These are phyloP conservation scores for Apus apus DNA, from an alignment of 2,113 vertebrate genomes.

Conservation along the genomic window DNA sequence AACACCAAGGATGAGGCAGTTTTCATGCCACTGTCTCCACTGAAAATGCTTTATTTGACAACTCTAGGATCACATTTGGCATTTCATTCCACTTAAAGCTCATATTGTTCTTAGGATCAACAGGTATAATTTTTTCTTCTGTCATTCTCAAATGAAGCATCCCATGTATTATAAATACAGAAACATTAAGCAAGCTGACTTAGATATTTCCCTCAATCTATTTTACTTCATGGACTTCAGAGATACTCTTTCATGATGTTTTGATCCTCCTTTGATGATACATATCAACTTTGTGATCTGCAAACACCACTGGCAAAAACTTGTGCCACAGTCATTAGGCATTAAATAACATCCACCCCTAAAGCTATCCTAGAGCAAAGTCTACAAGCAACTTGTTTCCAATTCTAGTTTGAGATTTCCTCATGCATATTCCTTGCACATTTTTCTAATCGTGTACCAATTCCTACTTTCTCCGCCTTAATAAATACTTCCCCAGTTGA, in stretches of 20 bases:
- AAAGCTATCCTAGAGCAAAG: not conserved
- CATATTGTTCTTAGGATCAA: not conserved
- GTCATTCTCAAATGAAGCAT: not conserved
- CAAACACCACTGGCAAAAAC: not conserved
- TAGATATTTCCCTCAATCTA: not conserved
- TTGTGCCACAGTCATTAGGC: not conserved
- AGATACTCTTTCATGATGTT: not conserved
- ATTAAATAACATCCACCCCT: not conserved
- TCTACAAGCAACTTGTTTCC: not conserved
- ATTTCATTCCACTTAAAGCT: not conserved
- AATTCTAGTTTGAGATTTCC: not conserved
- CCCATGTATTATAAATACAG: not conserved
- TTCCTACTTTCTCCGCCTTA: not conserved
- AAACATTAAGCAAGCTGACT: not conserved
- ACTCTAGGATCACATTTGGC: not conserved
- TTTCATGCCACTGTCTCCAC: not conserved
- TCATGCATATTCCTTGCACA: not conserved
- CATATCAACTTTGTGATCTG: not conserved
- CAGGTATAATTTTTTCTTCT: not conserved
- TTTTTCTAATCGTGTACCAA: not conserved
- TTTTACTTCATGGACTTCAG: not conserved
- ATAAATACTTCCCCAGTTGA: not conserved
- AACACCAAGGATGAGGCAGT: not conserved
- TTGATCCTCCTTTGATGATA: not conserved
- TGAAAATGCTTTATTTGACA: not conserved